phyloP scores from a whole-genome alignment of 2,888 invertebrate species.

The Cepaea hortensis region DNA sequence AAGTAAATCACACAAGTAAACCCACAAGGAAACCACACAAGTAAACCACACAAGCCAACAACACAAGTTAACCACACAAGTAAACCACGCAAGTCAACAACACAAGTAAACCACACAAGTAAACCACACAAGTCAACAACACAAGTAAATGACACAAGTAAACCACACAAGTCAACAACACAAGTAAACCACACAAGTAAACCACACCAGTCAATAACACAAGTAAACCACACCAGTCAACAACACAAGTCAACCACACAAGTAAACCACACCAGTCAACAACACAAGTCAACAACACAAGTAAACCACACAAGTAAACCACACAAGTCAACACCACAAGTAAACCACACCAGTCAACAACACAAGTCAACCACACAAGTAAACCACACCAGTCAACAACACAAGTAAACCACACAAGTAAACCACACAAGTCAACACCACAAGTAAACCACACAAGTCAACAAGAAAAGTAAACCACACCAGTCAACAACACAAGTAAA shows the following conservation, averaged over 20 bases:
- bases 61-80: no score
- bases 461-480: neutral
- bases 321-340: neutral
- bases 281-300: neutral
- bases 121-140: neutral
- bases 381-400: no score
- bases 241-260: neutral
- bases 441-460: no score
- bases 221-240: neutral
- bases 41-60: neutral
- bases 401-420: neutral
- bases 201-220: no score
- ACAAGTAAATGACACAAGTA: neutral
- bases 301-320: no score
- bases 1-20: no score
- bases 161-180: neutral
- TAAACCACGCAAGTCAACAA: no score
- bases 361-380: no score
- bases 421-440: neutral
- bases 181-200: no score
- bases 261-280: no score
- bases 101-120: neutral
- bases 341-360: neutral
- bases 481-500: neutral
- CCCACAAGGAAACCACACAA: conserved; percentile 36